Base-by-base conservation (phyloP, 2,113 vertebrate species). In the Ceyx cyanopectus region DNA sequence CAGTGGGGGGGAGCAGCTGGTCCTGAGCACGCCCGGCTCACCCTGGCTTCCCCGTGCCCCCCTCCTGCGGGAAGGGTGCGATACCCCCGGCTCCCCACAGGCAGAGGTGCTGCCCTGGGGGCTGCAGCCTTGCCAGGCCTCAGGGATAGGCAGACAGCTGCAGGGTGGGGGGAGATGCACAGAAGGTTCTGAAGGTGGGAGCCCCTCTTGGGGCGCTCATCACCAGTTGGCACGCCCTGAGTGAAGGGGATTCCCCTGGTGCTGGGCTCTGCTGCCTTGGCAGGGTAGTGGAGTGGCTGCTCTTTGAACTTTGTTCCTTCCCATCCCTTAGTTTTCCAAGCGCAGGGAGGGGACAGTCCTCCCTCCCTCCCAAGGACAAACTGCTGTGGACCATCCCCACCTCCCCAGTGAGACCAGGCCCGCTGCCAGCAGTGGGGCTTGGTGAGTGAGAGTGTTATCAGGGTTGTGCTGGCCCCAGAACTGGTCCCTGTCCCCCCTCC, bases 391-490 rank as follows among this genome's bases (percentile, higher is more conserved):
- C 78, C 12, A 11, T 66, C 54, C 53, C 88, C 60, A 66, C 66
- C 79, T 72, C 80, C 69, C 14, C 56, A 66, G 81, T 11, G 5
- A 53, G 85, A 40, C 92, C 56, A 86, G 92, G 94, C 92, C 34
- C 0, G 1, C 65, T 66, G 89, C 89, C 94, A 95, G 74, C 0
- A 0, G 10, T 20, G 37, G 26, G 53, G 48, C 81, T 9, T 3
- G 32, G 30, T 50, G 41, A 54, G 54, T 30, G 54, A 43, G n/a
- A 22, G 5, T 65, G 73, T 95, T 96, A 97, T 96, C 96, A 3
- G 69, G 29, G 76, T 84, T 56, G 56, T 54, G 54, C 61, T 0
- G 5, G 82, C 53, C 67, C 70, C 22, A 17, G 61, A 43, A 86
- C 58, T 4, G 6, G 62, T 50, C 75, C 34, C 69, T 70, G 69